Conservation (phyloP, 2,888 invertebrate species). For the Acrocera orbiculus region DNA sequence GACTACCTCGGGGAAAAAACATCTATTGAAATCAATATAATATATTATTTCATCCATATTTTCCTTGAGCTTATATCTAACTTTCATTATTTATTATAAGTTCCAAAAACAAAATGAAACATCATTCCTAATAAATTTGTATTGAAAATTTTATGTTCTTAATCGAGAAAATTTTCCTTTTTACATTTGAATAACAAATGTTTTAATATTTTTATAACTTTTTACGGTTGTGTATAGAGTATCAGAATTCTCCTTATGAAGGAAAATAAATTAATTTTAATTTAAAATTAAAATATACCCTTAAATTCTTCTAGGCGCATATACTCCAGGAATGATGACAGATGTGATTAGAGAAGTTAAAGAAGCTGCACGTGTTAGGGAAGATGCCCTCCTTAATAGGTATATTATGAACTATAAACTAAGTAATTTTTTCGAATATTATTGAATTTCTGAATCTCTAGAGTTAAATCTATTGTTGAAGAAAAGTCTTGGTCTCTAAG, state of each 20-base stretch:
- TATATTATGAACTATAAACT: constrained; percentile 9
- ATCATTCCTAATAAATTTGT: too few relatives aligned
- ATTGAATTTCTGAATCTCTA: constrained; percentile 9
- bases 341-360: constrained; percentile 56
- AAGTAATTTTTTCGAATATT: background rate
- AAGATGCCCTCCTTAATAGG: constrained; percentile 45
- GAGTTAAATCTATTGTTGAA: constrained; percentile 30
- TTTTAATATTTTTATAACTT: background rate
- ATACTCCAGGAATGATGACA: constrained; percentile 54
- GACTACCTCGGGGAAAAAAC: too few relatives aligned
- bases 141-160: too few relatives aligned
- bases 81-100: too few relatives aligned
- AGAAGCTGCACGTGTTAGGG: constrained; percentile 51
- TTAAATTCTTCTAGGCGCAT: constrained; percentile 27
- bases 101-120: too few relatives aligned
- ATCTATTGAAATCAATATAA: too few relatives aligned
- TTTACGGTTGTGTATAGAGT: too few relatives aligned
- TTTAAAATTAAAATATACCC: background rate
- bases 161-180: too few relatives aligned
- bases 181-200: background rate
- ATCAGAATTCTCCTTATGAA: too few relatives aligned
- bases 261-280: too few relatives aligned
- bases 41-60: too few relatives aligned
- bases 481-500: constrained; percentile 31
- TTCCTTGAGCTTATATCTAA: too few relatives aligned